Evolutionary conservation across 2,113 vertebrate species (phyloP).

Genomic region (Strigops habroptila): DNA sequence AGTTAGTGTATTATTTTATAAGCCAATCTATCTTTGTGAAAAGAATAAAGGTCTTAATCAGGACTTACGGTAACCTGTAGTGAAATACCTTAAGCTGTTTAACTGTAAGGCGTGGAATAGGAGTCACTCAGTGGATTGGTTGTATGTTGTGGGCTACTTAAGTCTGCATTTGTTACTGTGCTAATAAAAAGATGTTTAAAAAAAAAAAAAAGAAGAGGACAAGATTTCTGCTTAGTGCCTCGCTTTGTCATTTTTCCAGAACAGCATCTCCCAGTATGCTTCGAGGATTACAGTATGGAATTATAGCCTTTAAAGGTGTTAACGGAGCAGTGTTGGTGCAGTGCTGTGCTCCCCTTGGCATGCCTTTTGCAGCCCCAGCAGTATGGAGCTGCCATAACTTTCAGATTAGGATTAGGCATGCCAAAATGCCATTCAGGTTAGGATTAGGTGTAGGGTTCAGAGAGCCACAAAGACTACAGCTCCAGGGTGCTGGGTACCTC

Average conservation of each 20-base stretch:
- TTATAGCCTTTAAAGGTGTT: not conserved
- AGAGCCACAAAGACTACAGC: not conserved
- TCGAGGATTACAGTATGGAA: not conserved
- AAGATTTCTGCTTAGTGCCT: not conserved
- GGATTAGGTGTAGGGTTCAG: not conserved
- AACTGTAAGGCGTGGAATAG: conserved; percentile 78
- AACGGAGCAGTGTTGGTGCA: not conserved
- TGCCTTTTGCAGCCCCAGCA: not conserved
- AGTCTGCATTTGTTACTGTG: conserved; percentile 85
- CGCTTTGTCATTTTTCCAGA: conserved; percentile 1
- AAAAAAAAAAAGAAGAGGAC: not conserved
- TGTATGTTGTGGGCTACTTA: conserved; percentile 78
- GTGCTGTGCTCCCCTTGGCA: not conserved
- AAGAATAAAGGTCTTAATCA: conserved; percentile 70
- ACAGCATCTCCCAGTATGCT: not conserved
- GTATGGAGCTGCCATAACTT: not conserved
- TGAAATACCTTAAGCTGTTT: conserved; percentile 87
- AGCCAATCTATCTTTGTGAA: conserved; percentile 71
- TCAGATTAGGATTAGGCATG: not conserved
- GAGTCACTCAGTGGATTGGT: conserved; percentile 80
- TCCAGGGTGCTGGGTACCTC: not conserved
- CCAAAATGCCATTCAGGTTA: not conserved
- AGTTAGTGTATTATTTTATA: conserved; percentile 77
- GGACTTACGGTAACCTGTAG: conserved; percentile 75
- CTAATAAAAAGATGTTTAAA: conserved; percentile 83